Evolutionary conservation across 2,113 vertebrate species (phyloP).

Genomic region (Sceloporus undulatus): DNA sequence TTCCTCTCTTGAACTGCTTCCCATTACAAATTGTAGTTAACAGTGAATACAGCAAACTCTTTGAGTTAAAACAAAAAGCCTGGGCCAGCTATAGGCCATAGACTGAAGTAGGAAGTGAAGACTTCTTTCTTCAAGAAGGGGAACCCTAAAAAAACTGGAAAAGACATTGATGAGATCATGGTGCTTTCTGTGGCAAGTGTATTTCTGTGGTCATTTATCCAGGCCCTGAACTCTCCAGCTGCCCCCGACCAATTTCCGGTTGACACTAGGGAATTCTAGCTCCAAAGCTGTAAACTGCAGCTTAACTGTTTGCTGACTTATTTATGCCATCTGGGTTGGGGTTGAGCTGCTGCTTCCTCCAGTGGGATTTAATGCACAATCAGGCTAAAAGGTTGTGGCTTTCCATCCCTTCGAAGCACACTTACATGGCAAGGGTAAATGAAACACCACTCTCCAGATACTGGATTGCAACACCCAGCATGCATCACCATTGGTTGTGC

Average conservation of each 20-base stretch:
- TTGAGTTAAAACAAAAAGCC: background rate
- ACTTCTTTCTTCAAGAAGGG: background rate
- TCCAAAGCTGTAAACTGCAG: background rate
- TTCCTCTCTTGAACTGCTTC: background rate
- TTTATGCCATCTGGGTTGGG: conserved; percentile 14
- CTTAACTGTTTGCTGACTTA: conserved; percentile 15
- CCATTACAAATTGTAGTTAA: background rate
- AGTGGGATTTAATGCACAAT: background rate
- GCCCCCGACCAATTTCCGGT: conserved; percentile 19
- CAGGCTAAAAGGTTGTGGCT: background rate
- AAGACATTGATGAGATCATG: background rate
- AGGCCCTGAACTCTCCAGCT: background rate
- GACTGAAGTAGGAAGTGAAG: background rate
- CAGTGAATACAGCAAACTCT: background rate
- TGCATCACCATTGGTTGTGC: too few species aligned
- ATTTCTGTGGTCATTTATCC: conserved; percentile 12
- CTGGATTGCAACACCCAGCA: too few species aligned
- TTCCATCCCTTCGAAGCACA: background rate
- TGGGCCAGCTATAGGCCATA: background rate
- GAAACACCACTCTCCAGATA: too few species aligned
- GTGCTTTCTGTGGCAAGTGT: background rate
- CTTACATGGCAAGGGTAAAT: background rate
- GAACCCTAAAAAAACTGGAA: background rate
- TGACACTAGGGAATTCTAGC: background rate
- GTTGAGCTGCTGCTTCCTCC: conserved; percentile 16